Percentiles rank a stretch among this genome's conserved stretches.
These are phyloP conservation scores for Grallaria varia DNA, from an alignment of 2,113 vertebrate species.

Conservation along the genomic window DNA sequence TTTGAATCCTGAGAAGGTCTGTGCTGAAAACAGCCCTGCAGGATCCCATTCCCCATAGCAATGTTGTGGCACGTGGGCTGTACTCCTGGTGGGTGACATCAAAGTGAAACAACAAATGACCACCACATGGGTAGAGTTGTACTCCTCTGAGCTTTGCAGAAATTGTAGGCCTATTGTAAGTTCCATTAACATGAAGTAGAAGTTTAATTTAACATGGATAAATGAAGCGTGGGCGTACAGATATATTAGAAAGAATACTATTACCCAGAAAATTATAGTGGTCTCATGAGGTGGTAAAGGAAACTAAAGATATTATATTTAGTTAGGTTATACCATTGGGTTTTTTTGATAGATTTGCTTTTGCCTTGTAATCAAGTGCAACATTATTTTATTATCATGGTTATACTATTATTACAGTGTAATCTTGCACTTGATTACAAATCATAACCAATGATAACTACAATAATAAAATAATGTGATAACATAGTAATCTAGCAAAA, in stretches of 20 bases:
- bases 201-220: constrained; percentile 35
- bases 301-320: constrained; percentile 40
- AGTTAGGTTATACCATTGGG: not conserved
- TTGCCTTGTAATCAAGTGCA: constrained; percentile 52
- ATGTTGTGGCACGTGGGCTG: rapidly evolving
- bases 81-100: not conserved
- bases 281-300: constrained; percentile 28
- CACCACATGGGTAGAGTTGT: not conserved
- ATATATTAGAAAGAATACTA: constrained; percentile 16
- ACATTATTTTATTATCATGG: constrained; percentile 2
- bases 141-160: not conserved
- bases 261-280: constrained; percentile 44
- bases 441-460: constrained; percentile 16
- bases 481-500: not conserved
- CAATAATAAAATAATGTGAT: constrained; percentile 1
- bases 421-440: constrained; percentile 45
- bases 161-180: not conserved
- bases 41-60: not conserved
- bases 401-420: constrained; percentile 1
- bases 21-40: rapidly evolving
- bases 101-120: not conserved
- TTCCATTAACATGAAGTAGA: constrained; percentile 13
- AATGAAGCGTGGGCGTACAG: not conserved
- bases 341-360: constrained; percentile 17
- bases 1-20: not conserved